Percentiles rank a stretch among this genome's conserved stretches.
Evolutionary conservation across 1,140 invertebrate genomes (phyloP).

Genomic region (Leptonema lineaticorne): DNA sequence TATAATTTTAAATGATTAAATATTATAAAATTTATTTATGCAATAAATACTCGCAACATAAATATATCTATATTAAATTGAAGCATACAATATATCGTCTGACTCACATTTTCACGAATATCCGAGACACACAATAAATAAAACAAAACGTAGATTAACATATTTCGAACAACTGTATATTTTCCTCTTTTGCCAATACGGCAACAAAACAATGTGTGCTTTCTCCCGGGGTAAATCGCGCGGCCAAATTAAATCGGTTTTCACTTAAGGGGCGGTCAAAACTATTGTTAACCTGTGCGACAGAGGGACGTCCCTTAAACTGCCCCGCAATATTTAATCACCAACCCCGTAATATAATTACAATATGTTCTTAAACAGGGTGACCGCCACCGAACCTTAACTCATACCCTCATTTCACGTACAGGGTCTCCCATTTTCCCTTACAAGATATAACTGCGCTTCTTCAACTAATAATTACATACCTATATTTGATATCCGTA

Average conservation of each 20-base stretch:
- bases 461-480: no score
- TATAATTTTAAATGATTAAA: no score
- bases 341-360: conserved; percentile 31
- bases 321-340: conserved; percentile 38
- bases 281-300: conserved; percentile 31
- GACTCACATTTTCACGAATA: no score
- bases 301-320: conserved; percentile 28
- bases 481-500: no score
- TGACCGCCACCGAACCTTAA: background rate
- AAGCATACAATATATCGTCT: no score
- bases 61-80: no score
- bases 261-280: background rate
- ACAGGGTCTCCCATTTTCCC: no score
- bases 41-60: no score
- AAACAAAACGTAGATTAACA: background rate
- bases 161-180: background rate
- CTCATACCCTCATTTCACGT: background rate
- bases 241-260: conserved; percentile 38
- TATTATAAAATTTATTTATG: no score
- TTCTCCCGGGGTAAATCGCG: conserved; percentile 31
- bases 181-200: no score
- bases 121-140: background rate
- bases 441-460: no score
- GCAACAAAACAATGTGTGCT: conserved; percentile 15
- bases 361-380: conserved; percentile 35